Base-by-base conservation (phyloP, 2,888 invertebrate species). In the Trimorus sp. region DNA sequence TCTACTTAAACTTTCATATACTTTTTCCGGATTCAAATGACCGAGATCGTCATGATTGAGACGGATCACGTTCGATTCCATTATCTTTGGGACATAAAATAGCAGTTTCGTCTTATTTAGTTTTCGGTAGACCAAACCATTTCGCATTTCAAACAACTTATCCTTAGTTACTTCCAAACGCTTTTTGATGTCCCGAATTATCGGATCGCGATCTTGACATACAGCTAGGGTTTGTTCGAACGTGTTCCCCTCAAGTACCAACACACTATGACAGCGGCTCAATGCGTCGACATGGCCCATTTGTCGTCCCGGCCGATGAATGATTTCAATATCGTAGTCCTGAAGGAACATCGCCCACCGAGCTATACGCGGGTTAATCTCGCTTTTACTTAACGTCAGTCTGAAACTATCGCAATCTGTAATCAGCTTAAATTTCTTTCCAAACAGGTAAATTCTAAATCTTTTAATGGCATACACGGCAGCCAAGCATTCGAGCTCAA, bases 401-500 rank as follows among this genome's bases (percentile, higher is more conserved):
- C 83, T 78, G 3, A 89, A 76, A 70, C 84, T 84, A 65, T 88
- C 84, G 68, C 88, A 89, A 79, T 89, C 88, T 0, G 87, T 89
- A 4, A 88, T 60, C 2, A 88, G 84, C 68, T 83, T 86, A 73
- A 89, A 88, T 48, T 79, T 45, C 15, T 84, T 84, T 0, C 87
- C 88, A 0, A 63, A 60, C 36, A 88, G 59, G 58, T 89, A 87
- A 56, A 87, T 56, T 1, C 82, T 77, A 79, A 89, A 87, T 37
- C 85, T 54, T 49, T 86, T 83, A 0, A 87, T 60, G 7, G 87
- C 83, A 11, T 83, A 63, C 12, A 85, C 62, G 8, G 63, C 70
- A 0, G 81, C 84, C 11, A 87, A 63, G n/a, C 84, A 75, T 56
- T 89, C 89, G 26, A 89, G 69, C 60, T 89, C 89, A 70, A 84